These are phyloP conservation scores for Apaloderma vittatum DNA, from an alignment of 2,113 vertebrate species.

Conservation along the genomic window DNA sequence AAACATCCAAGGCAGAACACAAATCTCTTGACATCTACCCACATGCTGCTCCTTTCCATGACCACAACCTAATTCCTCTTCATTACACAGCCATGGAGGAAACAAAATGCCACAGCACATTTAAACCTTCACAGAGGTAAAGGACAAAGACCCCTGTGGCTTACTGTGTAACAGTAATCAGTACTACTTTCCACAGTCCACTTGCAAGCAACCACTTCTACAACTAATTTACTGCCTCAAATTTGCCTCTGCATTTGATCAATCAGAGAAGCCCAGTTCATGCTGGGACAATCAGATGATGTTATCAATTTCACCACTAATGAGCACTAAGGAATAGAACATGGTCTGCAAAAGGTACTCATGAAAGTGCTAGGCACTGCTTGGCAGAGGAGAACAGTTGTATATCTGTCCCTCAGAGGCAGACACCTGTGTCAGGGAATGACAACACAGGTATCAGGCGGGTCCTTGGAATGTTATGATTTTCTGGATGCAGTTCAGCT, in stretches of 20 bases:
- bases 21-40: background rate
- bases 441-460: background rate
- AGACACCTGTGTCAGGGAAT: background rate
- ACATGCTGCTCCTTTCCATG: background rate
- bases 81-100: background rate
- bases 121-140: background rate
- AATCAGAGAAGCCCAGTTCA: background rate
- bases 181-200: background rate
- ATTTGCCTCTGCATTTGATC: constrained; percentile 30
- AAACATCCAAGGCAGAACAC: background rate
- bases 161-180: background rate
- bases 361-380: background rate
- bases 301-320: constrained; percentile 33
- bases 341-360: background rate
- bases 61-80: constrained; percentile 1
- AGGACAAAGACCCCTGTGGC: background rate
- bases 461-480: background rate
- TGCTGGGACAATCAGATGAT: constrained; percentile 4
- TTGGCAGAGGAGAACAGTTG: background rate
- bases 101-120: background rate
- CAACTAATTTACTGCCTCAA: background rate
- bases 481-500: background rate
- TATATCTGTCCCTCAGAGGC: background rate
- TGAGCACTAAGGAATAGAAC: background rate
- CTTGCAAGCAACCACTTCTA: background rate